These are phyloP conservation scores for Pristionchus mayeri DNA, from an alignment of 2,888 invertebrate genomes.

Conservation along the genomic window DNA sequence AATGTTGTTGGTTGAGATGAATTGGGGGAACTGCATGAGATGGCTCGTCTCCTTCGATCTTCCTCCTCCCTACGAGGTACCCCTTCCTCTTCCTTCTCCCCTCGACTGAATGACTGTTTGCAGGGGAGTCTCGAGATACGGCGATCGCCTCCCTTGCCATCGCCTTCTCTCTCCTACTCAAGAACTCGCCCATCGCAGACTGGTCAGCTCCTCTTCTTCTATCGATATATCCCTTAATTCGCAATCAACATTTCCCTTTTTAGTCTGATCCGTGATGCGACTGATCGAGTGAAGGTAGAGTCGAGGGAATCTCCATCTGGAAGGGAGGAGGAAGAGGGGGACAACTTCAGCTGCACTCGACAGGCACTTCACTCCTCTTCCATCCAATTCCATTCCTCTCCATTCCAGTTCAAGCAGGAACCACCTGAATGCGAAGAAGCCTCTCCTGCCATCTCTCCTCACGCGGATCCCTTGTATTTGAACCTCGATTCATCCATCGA, in stretches of 20 bases:
- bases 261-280: background rate
- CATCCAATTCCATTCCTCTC: background rate
- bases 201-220: too few relatives aligned
- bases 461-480: background rate
- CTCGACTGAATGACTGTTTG: background rate
- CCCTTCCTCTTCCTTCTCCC: background rate
- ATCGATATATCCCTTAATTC: too few relatives aligned
- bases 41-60: too few relatives aligned
- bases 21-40: background rate
- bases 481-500: background rate
- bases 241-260: background rate
- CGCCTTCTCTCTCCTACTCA: background rate
- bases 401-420: background rate
- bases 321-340: background rate
- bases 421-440: background rate
- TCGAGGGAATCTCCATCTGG: background rate
- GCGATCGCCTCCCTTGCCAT: background rate
- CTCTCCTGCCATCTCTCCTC: background rate
- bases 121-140: background rate
- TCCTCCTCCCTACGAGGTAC: too few relatives aligned
- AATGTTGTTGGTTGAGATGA: background rate
- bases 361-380: background rate
- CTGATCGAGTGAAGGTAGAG: background rate
- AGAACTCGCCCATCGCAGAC: too few relatives aligned
- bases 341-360: background rate